A percentile compares a stretch with the other conserved stretches of the same genome.
Evolutionary conservation across 2,113 vertebrate genomes (phyloP).

Genomic region (Petaurus breviceps): DNA sequence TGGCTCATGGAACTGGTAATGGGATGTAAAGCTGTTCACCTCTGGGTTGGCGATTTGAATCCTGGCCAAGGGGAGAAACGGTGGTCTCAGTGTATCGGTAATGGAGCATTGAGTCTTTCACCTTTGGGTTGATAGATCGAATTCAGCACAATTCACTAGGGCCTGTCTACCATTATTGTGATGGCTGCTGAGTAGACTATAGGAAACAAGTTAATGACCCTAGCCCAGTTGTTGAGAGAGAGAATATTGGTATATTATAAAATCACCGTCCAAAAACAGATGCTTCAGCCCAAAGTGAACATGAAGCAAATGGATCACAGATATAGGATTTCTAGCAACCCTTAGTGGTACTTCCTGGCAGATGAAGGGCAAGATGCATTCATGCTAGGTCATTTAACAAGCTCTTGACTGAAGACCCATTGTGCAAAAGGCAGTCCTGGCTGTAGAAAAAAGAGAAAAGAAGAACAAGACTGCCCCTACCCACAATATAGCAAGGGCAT

Average conservation of each 20-base stretch:
- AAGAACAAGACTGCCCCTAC: neutral
- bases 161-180: neutral
- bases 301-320: neutral
- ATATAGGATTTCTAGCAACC: neutral
- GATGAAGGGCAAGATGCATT: neutral
- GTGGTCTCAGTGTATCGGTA: neutral
- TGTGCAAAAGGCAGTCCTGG: neutral
- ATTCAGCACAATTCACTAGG: neutral
- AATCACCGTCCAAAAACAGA: conserved; percentile 2
- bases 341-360: neutral
- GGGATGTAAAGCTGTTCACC: neutral
- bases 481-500: neutral
- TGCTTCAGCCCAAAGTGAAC: neutral
- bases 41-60: neutral
- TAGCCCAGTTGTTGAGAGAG: neutral
- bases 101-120: neutral
- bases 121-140: neutral
- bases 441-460: neutral
- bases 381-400: neutral
- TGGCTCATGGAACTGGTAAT: conserved; percentile 16
- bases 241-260: neutral
- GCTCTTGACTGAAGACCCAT: neutral
- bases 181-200: neutral
- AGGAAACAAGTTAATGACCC: neutral
- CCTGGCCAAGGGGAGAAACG: conserved; percentile 27